These are phyloP conservation scores for Hippocampus zosterae DNA, from an alignment of 2,113 vertebrate genomes.

Conservation along the genomic window DNA sequence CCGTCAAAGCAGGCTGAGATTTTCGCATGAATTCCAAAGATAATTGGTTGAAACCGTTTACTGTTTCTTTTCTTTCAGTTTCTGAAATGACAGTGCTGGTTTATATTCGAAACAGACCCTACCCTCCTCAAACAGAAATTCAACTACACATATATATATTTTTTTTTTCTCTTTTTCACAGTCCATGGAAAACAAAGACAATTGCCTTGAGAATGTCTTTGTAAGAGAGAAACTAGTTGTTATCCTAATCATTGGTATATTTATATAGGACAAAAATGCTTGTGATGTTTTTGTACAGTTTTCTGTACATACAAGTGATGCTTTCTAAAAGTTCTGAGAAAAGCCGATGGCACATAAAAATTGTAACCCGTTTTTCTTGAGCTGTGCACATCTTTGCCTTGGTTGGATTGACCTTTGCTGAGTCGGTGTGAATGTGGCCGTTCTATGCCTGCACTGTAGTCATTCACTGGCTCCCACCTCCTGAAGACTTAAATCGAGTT, in stretches of 20 bases:
- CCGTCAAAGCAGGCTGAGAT: conserved; percentile 56
- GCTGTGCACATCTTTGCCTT: conserved; percentile 82
- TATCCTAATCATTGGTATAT: conserved; percentile 94
- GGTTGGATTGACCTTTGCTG: conserved; percentile 82
- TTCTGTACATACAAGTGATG: conserved; percentile 98
- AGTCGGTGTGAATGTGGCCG: conserved; percentile 89
- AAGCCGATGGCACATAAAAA: conserved; percentile 79
- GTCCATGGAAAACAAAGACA: conserved; percentile 71
- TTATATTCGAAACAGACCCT: conserved; percentile 55
- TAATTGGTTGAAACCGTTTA: conserved; percentile 77
- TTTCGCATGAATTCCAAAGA: conserved; percentile 81
- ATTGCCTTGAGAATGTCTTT: conserved; percentile 81
- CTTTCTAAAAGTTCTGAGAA: conserved; percentile 85
- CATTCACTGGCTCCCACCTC: conserved; percentile 79
- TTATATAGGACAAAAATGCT: conserved; percentile 90
- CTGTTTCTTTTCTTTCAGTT: conserved; percentile 56
- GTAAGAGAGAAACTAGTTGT: conserved; percentile 76
- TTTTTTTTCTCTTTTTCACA: conserved; percentile 60
- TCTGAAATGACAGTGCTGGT: conserved; percentile 70
- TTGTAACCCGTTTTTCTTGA: conserved; percentile 88
- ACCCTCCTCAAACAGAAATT: conserved; percentile 55
- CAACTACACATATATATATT: conserved; percentile 44
- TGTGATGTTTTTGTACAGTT: conserved; percentile 99
- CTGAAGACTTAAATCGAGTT: conserved; percentile 75
- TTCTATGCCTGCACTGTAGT: conserved; percentile 81